Conservation (phyloP, 2,113 vertebrate genomes). For the Anas platyrhynchos region DNA sequence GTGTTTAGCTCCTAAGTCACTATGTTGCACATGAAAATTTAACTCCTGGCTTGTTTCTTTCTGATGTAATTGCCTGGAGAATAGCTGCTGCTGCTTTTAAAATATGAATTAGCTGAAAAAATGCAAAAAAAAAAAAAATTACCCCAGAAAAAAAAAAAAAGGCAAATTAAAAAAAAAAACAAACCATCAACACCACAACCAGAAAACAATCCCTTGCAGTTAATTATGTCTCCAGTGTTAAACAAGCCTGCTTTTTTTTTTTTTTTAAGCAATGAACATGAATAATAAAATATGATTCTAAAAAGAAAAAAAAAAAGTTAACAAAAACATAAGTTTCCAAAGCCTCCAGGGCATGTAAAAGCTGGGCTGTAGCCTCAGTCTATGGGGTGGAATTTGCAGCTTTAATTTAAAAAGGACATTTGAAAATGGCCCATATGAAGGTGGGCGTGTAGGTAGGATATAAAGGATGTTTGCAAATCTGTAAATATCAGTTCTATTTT, state of each 20-base stretch:
- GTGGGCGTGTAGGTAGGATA: background rate
- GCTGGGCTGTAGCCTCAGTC: background rate
- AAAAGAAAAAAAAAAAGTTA: background rate
- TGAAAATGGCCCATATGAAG: background rate
- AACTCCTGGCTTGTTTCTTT: conserved; percentile 13
- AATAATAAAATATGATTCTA: conserved; percentile 54
- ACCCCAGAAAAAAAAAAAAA: background rate
- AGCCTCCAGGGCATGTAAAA: background rate
- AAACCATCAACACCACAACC: background rate
- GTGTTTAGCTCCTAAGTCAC: conserved; percentile 21
- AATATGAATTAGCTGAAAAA: background rate
- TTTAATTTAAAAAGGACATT: background rate
- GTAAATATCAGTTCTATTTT: background rate
- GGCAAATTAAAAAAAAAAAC: background rate
- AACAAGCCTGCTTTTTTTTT: background rate
- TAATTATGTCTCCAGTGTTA: conserved; percentile 25
- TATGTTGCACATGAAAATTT: background rate
- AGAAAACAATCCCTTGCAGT: background rate
- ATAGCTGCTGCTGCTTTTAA: background rate
- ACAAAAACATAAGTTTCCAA: background rate
- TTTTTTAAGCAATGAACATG: background rate
- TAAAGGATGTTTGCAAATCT: background rate
- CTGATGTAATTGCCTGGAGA: background rate
- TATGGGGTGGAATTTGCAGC: background rate
- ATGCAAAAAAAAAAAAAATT: background rate